Evolutionary conservation across 2,113 vertebrate species (phyloP).

Genomic region (Polyodon spathula): DNA sequence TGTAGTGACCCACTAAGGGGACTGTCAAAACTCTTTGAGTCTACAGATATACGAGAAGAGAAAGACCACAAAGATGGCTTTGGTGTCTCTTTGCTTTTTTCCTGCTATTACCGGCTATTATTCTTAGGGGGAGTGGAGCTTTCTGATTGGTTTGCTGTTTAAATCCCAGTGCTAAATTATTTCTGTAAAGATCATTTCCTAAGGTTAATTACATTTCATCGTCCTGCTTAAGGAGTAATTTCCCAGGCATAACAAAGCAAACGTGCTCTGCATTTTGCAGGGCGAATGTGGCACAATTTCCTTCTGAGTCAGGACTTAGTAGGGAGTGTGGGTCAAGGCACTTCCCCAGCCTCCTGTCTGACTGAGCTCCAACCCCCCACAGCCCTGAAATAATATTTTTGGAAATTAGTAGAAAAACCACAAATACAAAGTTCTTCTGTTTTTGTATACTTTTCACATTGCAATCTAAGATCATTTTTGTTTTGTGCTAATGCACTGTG

Average conservation of each 20-base stretch:
- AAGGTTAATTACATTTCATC: not conserved
- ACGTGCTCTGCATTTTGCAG: not conserved
- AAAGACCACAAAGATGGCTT: not conserved
- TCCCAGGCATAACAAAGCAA: not conserved
- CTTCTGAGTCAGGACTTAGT: not conserved
- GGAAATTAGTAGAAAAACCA: no score
- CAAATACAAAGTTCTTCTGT: not conserved
- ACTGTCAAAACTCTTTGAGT: not conserved
- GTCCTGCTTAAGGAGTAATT: no score
- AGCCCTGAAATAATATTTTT: not conserved
- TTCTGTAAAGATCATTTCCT: constrained; percentile 2
- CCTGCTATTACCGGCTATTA: not conserved
- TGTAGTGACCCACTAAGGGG: no score
- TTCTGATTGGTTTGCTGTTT: not conserved
- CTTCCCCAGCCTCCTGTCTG: not conserved
- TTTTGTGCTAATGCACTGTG: not conserved
- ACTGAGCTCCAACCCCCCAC: not conserved
- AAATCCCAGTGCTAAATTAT: not conserved
- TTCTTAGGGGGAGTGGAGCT: not conserved
- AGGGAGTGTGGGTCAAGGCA: not conserved
- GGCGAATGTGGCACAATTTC: not conserved
- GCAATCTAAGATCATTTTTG: not conserved
- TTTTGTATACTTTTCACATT: not conserved
- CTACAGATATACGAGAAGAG: not conserved
- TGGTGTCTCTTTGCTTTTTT: not conserved